phyloP scores from a whole-genome alignment of 2,797 vertebrate species.

The Cyprinodon diabolis region DNA sequence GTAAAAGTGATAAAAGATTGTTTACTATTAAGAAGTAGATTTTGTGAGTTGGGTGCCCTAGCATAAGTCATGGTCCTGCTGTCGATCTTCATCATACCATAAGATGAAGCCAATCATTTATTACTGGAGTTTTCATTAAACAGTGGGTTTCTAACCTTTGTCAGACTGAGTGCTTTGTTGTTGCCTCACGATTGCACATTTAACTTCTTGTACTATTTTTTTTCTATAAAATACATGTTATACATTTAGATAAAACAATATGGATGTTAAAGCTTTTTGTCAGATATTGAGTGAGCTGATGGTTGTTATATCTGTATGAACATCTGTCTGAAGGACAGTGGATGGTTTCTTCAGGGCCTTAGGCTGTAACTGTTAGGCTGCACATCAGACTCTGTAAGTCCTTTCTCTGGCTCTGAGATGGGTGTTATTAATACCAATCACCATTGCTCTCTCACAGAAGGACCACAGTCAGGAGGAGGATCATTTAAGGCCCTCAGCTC shows the following conservation, averaged over 20 bases:
- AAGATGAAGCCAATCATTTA: too few relatives aligned
- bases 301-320: not conserved
- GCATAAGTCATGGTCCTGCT: too few relatives aligned
- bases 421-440: slow-evolving; percentile 35
- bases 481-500: slow-evolving; percentile 59
- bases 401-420: slow-evolving; percentile 13
- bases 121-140: not conserved
- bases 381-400: not conserved
- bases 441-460: slow-evolving; percentile 14
- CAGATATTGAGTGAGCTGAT: not conserved
- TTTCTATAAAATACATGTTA: not conserved
- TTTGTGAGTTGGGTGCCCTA: too few relatives aligned
- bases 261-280: not conserved
- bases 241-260: too few relatives aligned
- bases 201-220: not conserved
- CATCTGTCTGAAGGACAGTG: not conserved
- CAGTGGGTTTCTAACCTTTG: not conserved
- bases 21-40: too few relatives aligned
- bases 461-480: slow-evolving; percentile 28
- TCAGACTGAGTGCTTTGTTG: too few relatives aligned
- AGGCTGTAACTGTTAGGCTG: too few relatives aligned
- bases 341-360: not conserved
- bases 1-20: too few relatives aligned
- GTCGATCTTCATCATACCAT: too few relatives aligned
- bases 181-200: not conserved